Conservation (phyloP, 2,113 vertebrate species). For the Elgaria multicarinata region DNA sequence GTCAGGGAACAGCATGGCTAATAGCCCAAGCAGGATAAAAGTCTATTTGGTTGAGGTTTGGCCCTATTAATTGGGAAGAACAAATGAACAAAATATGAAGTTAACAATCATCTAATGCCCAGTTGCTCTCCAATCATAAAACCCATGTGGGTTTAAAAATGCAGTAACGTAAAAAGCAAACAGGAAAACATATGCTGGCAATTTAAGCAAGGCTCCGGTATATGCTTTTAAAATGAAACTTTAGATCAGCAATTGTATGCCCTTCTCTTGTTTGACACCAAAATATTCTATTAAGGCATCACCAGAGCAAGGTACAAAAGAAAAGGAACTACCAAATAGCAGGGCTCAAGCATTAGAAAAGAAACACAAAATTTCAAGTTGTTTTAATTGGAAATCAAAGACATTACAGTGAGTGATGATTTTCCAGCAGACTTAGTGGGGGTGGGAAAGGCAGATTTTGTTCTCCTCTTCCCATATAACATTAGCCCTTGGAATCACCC, state of each 20-base stretch:
- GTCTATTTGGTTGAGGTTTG: conserved; percentile 5
- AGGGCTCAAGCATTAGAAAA: conserved; percentile 9
- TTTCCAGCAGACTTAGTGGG: neutral
- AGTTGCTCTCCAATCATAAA: conserved; percentile 29
- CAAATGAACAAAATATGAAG: conserved; percentile 16
- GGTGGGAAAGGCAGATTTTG: neutral
- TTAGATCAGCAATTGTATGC: neutral
- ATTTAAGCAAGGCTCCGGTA: conserved; percentile 1
- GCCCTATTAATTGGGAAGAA: conserved; percentile 26
- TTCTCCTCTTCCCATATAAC: neutral
- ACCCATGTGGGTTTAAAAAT: neutral
- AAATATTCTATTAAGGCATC: neutral
- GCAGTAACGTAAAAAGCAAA: neutral
- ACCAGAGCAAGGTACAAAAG: neutral
- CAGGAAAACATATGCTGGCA: conserved; percentile 24
- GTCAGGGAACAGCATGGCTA: conserved; percentile 35
- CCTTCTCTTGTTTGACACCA: neutral
- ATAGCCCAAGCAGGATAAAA: conserved; percentile 13
- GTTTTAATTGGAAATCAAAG: neutral
- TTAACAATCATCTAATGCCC: conserved; percentile 16
- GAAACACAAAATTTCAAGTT: neutral
- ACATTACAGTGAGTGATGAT: neutral
- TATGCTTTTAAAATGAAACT: conserved; percentile 17
- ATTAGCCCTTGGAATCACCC: neutral
- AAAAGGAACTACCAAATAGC: neutral